Conservation (phyloP, 2,888 invertebrate species). For the Trissoscelio sp. region DNA sequence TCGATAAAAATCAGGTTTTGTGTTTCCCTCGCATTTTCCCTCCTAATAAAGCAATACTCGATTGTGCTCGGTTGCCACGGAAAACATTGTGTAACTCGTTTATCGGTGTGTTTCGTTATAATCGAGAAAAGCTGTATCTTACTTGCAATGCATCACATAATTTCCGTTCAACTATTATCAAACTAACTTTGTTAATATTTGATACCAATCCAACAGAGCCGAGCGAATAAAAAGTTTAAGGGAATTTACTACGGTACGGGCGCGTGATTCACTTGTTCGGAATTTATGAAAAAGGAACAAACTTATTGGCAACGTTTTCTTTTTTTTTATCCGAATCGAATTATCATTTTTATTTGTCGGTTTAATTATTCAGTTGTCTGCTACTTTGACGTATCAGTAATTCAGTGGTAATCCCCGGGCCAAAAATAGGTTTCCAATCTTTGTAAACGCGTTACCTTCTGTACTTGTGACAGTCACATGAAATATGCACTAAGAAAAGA, state of each 20-base stretch:
- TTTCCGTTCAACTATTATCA: slow-evolving; percentile 42
- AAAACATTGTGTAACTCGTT: slow-evolving; percentile 32
- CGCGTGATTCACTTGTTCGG: not conserved
- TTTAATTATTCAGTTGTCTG: too few relatives aligned
- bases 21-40: slow-evolving; percentile 18
- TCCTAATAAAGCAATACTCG: slow-evolving; percentile 26
- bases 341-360: too few relatives aligned
- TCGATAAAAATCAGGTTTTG: slow-evolving; percentile 50
- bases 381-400: too few relatives aligned
- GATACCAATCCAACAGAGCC: slow-evolving; percentile 20
- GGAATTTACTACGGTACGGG: slow-evolving; percentile 8
- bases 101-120: slow-evolving; percentile 27
- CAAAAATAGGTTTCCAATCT: not conserved
- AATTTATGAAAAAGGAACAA: slow-evolving; percentile 12
- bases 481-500: slow-evolving; percentile 8
- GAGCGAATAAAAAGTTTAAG: slow-evolving; percentile 24
- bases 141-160: slow-evolving; percentile 31
- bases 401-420: not conserved
- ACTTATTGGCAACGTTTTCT: too few relatives aligned
- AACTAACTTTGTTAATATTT: slow-evolving; percentile 54
- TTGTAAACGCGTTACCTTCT: not conserved
- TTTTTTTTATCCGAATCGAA: too few relatives aligned
- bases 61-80: slow-evolving; percentile 1
- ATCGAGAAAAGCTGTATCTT: slow-evolving; percentile 33
- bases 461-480: slow-evolving; percentile 11